A percentile compares a stretch with the other conserved stretches of the same genome.
Conservation (phyloP, 2,888 invertebrate genomes). For the Augochlorella aurata region DNA sequence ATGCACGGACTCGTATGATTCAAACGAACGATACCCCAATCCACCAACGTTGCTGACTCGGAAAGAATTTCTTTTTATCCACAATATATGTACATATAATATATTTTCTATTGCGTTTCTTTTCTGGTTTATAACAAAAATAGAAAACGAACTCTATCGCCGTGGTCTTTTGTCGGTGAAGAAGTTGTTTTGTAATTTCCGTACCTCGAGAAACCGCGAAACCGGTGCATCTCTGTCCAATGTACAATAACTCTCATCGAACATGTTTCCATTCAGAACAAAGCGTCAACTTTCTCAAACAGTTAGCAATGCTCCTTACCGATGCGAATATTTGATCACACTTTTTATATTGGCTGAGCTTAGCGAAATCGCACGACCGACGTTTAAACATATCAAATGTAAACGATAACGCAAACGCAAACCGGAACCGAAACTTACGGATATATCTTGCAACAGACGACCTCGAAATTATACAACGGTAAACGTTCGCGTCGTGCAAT, state of each 20-base stretch:
- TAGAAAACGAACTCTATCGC: constrained; percentile 14
- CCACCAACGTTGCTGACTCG: constrained; percentile 46
- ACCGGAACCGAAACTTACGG: background rate
- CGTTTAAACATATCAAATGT: background rate
- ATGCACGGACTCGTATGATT: constrained; percentile 47
- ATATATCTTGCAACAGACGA: background rate
- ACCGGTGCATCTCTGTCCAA: constrained; percentile 29
- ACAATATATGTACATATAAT: constrained; percentile 53
- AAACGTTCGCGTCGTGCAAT: background rate
- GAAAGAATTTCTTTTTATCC: constrained; percentile 38
- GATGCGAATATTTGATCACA: constrained; percentile 14
- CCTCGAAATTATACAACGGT: background rate
- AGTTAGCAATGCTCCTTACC: constrained; percentile 48
- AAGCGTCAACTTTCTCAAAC: constrained; percentile 34
- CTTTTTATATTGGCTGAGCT: constrained; percentile 12
- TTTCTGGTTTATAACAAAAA: constrained; percentile 5
- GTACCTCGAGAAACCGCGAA: constrained; percentile 23
- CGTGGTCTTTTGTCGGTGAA: constrained; percentile 26
- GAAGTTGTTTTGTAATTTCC: constrained; percentile 42
- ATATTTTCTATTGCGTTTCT: constrained; percentile 53
- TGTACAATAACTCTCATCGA: constrained; percentile 44
- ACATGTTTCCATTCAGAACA: constrained; percentile 13
- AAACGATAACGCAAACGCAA: background rate
- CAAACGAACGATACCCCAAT: constrained; percentile 45
- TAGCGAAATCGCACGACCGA: background rate